A percentile compares a stretch with the other conserved stretches of the same genome.
These are phyloP conservation scores for Halcyon badia DNA, from an alignment of 2,797 vertebrate species.

Conservation along the genomic window DNA sequence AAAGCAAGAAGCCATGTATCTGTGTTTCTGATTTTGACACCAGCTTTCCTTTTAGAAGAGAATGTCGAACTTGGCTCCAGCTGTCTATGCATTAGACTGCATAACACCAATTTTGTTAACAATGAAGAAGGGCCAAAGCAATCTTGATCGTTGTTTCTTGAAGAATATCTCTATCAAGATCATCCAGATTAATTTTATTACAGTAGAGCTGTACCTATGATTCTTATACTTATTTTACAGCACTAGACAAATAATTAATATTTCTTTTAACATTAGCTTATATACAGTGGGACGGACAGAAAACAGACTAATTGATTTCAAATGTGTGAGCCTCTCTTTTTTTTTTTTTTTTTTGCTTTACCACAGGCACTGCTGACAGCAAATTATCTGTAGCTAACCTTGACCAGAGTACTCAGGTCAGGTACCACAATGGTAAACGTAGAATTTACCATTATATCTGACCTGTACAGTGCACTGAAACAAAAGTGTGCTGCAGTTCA, in stretches of 20 bases:
- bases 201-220: background rate
- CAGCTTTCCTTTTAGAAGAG: background rate
- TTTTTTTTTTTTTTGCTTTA: background rate
- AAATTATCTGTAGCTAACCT: background rate
- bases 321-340: background rate
- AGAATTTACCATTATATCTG: background rate
- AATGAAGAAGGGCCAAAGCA: background rate
- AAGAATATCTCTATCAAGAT: background rate
- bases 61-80: background rate
- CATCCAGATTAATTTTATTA: background rate
- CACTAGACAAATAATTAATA: background rate
- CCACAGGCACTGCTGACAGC: background rate
- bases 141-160: background rate
- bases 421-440: background rate
- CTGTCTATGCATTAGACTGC: background rate
- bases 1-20: background rate
- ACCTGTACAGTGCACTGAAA: background rate
- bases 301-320: background rate
- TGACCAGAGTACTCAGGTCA: background rate
- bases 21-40: background rate
- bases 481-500: background rate
- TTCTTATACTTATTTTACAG: background rate
- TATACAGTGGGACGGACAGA: background rate
- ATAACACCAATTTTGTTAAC: background rate
- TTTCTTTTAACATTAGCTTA: background rate